Base-by-base conservation (phyloP, 92 coral and sea anemone species). In the Zoanthus gigantus region DNA sequence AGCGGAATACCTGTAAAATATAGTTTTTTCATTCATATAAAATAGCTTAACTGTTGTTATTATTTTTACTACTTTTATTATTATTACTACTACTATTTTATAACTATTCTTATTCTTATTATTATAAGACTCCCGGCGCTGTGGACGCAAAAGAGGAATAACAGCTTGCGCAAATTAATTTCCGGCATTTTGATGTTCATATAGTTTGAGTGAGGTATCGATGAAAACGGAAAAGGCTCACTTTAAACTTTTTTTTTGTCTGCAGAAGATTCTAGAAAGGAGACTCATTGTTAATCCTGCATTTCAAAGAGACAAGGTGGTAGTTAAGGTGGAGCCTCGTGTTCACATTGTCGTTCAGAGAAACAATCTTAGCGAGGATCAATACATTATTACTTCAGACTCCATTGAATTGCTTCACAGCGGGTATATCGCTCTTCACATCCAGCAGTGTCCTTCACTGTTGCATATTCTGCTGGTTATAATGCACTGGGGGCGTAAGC, bases 401-500 rank as follows among this genome's bases (percentile, higher is more conserved):
- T 75, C 86, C 17, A 30, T 31, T 75, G 83, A 82, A 57, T 57
- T 94, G 75, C 93, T 92, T 37, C 87, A 78, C 82, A 77, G 92
- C 45, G 90, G 88, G 12, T 94, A 94, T 72, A 83, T 94, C 77
- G 68, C 85, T 83, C 58, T 78, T 31, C 95, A 94, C 71, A 73
- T 94, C 69, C 95, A 90, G 93, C 91, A 89, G 80, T 91, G 94
- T 78, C 98, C 98, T 54, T 89, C 86, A n/a, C 92, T 94, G 45
- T 48, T 94, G 29, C 93, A 89, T 47, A 69, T 94, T 28, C 89
- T 94, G 85, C 77, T 92, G 84, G 87, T 92, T 53, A 44, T 94
- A 17, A 91, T 92, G 91, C 95, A 92, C 71, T 94, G 98, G 98
- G 98, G 94, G 29, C 93, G 95, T 68, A 89, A 91, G 52, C 89